phyloP scores from a whole-genome alignment of 2,113 vertebrate species.

The Oryctolagus cuniculus region DNA sequence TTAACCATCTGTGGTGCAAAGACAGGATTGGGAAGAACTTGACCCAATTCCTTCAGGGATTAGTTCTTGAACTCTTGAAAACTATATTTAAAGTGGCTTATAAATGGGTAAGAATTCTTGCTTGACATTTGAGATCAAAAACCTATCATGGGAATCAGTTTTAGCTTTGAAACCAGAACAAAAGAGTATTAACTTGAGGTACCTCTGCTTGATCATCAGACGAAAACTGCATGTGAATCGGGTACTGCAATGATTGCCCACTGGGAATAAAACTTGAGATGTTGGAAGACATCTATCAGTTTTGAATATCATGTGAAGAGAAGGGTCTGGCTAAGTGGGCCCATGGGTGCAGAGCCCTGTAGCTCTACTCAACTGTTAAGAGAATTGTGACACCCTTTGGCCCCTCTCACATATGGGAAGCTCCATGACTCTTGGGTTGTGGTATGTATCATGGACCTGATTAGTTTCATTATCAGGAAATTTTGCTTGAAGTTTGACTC shows the following conservation, averaged over 20 bases:
- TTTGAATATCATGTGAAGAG: background rate
- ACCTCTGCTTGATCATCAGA: conserved; percentile 26
- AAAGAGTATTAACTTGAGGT: background rate
- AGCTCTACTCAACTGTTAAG: background rate
- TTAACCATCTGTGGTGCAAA: conserved; percentile 16
- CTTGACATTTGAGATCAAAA: conserved; percentile 48
- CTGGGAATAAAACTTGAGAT: conserved; percentile 16
- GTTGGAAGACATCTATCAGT: background rate
- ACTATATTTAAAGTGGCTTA: conserved; percentile 39
- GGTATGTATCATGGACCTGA: background rate
- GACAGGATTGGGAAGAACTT: conserved; percentile 8
- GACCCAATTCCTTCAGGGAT: conserved; percentile 48
- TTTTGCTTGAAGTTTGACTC: background rate
- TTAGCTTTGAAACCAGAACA: conserved; percentile 39
- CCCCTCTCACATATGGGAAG: background rate
- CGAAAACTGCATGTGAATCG: background rate
- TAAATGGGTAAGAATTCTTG: conserved; percentile 55
- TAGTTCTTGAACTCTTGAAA: conserved; percentile 59
- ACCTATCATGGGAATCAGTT: background rate
- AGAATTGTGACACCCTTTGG: background rate
- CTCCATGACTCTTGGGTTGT: background rate
- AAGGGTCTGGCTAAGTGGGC: background rate
- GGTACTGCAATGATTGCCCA: background rate
- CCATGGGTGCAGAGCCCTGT: background rate
- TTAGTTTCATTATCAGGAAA: background rate